Evolutionary conservation across 2,888 invertebrate genomes (phyloP).

Genomic region (Drosophila borborema): DNA sequence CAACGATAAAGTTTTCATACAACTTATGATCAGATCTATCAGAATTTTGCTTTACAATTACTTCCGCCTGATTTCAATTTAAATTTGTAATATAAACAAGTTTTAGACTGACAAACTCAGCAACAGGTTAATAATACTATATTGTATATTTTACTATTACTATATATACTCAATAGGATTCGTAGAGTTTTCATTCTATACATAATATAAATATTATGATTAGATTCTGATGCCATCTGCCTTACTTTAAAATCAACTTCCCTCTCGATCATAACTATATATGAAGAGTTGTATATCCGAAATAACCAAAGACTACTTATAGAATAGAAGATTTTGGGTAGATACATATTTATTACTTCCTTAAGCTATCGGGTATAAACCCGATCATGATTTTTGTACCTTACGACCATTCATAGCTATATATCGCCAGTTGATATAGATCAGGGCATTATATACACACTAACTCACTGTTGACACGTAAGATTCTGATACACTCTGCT

Average conservation of each 20-base stretch:
- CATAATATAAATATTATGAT: too few relatives aligned
- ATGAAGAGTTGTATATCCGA: too few relatives aligned
- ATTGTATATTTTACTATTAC: too few relatives aligned
- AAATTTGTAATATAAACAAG: neutral
- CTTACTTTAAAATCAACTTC: too few relatives aligned
- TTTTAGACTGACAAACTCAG: neutral
- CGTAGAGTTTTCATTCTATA: too few relatives aligned
- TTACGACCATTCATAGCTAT: neutral
- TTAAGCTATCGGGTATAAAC: neutral
- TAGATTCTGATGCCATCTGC: too few relatives aligned
- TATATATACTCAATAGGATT: too few relatives aligned
- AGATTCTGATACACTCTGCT: neutral
- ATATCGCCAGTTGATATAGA: neutral
- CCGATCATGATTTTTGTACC: neutral
- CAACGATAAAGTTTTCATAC: too few relatives aligned
- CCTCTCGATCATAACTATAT: too few relatives aligned
- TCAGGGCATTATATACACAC: neutral
- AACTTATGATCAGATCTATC: neutral
- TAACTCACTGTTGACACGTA: too few relatives aligned
- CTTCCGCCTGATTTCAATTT: neutral
- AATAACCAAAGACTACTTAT: too few relatives aligned
- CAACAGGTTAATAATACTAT: too few relatives aligned
- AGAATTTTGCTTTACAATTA: neutral
- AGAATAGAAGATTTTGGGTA: neutral
- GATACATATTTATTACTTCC: neutral